Conservation (phyloP, 2,888 invertebrate species). For the Apotomis betuletana region DNA sequence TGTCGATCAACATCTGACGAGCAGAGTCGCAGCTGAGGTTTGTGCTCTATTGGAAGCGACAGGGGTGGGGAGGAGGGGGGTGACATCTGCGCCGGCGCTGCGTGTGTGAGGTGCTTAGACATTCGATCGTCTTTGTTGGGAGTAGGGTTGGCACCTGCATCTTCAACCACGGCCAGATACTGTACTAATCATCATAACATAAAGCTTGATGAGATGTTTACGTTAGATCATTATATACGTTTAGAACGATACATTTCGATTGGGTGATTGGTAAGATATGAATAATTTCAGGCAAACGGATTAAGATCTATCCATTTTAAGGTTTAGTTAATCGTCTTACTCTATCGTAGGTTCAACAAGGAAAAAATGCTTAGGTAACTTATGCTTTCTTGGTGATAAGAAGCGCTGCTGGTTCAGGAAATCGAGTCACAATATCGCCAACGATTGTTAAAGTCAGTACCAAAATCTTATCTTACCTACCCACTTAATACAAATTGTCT, state of each 20-base stretch:
- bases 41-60: constrained; percentile 66
- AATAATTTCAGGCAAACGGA: too few relatives aligned
- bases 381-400: too few relatives aligned
- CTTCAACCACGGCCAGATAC: too few relatives aligned
- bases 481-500: neutral
- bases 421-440: neutral
- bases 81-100: constrained; percentile 63
- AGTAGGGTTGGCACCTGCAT: constrained; percentile 37
- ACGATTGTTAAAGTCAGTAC: neutral
- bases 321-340: too few relatives aligned
- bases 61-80: constrained; percentile 52
- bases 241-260: too few relatives aligned
- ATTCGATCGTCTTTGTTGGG: constrained; percentile 50
- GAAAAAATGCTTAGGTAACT: too few relatives aligned
- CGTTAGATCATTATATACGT: too few relatives aligned
- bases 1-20: constrained; percentile 77
- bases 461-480: neutral
- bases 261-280: too few relatives aligned
- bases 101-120: constrained; percentile 42
- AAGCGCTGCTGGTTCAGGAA: neutral
- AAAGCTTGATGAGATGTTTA: too few relatives aligned
- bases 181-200: too few relatives aligned
- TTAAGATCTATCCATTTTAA: too few relatives aligned
- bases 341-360: too few relatives aligned
- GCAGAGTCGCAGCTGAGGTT: constrained; percentile 67